Evolutionary conservation across 2,113 vertebrate species (phyloP).

Genomic region (Callopanchax toddi): DNA sequence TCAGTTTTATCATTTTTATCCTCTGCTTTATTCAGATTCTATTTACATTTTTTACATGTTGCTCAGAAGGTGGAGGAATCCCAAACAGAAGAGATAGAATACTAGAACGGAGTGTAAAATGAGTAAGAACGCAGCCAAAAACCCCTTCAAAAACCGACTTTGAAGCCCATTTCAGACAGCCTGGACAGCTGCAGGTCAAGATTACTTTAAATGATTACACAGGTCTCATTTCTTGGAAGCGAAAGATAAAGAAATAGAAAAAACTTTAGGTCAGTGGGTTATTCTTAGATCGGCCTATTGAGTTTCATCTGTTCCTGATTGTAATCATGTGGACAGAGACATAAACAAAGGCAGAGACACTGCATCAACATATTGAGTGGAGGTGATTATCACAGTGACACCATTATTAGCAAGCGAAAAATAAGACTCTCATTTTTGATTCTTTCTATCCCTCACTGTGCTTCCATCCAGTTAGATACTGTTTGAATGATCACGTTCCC

Average conservation of each 20-base stretch:
- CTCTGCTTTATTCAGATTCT: too few relatives aligned
- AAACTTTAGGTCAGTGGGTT: neutral
- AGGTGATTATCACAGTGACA: constrained; percentile 52
- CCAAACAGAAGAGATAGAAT: neutral
- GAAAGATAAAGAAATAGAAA: neutral
- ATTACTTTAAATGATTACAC: neutral
- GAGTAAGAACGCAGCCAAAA: neutral
- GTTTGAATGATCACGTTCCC: constrained; percentile 78
- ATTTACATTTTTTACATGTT: too few relatives aligned
- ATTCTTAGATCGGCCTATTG: constrained; percentile 5
- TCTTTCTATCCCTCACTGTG: constrained; percentile 28
- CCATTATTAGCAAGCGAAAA: constrained; percentile 54
- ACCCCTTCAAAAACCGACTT: neutral
- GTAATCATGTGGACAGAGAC: constrained; percentile 17
- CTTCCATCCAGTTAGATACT: constrained; percentile 56
- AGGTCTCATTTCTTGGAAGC: neutral
- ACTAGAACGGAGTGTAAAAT: neutral
- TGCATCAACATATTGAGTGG: constrained; percentile 24
- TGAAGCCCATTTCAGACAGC: neutral
- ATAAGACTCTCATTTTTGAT: constrained; percentile 30
- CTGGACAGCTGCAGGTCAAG: neutral
- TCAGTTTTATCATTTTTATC: too few relatives aligned
- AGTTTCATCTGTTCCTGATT: constrained; percentile 11
- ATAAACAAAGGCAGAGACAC: constrained; percentile 15
- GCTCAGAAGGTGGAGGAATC: too few relatives aligned